Evolutionary conservation across 1,140 invertebrate genomes (phyloP), one percentile per base, ranked within the genome.

Genomic region (Frieseomelitta varia): DNA sequence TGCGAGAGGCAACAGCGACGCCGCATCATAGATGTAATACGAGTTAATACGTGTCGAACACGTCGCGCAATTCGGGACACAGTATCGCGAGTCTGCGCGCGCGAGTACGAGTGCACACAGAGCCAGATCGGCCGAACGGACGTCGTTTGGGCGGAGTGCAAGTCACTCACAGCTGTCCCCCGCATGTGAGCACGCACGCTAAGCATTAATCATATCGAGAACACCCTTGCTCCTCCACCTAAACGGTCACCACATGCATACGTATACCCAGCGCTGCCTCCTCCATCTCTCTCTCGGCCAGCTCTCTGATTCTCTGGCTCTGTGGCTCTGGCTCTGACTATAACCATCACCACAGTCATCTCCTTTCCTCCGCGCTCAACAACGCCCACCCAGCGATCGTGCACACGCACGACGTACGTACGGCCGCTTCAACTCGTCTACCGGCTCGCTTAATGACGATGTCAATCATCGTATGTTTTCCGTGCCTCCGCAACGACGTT

Each of bases 191-290:
- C 85, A 90, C 86, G 86, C 88, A 91, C 87, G 87, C 85, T 84
- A 74, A 81, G 85, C 90, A 92, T 92, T 92, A 92, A 92, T 92
- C 91, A 91, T 91, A 92, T 91, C 89, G 91, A 91, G 89, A 91
- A 91, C 87, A 91, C 87, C 85, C 82, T 85, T 55, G 27, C 55
- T 67, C 4, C 39, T 68, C 58, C 56, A 12, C 69, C 77, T 79
- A 39, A 47, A 53, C 77, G 67, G 53, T 55, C 24, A 61, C 72
- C 6, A 47, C 39, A 47, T 47, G 8, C 39, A 47, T 47, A 47
- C 39, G 8, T 47, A 58, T 55, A 24, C 74, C 6, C 21, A 30
- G 47, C 71, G 68, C 51, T 34, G 61, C 2, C 55, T 55, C 53
- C 39, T 47, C 39, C 8, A 6, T 47, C 39, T 47, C 8, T 47